Base-by-base conservation (phyloP, 2,113 vertebrate species). In the Gnathonemus echidnorhynchus region DNA sequence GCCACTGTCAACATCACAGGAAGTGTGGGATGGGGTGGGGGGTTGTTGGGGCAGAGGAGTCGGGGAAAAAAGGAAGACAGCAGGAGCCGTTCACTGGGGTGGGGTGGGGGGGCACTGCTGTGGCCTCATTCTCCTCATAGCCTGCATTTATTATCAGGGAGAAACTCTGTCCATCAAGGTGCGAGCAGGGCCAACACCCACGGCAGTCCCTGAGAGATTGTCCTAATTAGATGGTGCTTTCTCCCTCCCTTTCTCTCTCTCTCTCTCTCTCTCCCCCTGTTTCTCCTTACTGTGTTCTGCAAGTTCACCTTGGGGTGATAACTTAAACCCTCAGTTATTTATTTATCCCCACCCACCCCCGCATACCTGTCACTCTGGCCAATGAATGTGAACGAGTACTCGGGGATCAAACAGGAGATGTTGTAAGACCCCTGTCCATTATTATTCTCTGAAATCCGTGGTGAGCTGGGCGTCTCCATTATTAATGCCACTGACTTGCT, bases 71-170 rank as follows among this genome's bases (percentile, higher is more conserved):
- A 11, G 50, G 24, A 24, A 70, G 19, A 70, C 19, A 48, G 21
- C 7, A 19, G 77, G 31, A 35, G 52, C 7, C 3, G 3, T 11
- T 74, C 1, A 3, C 11, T 74, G 66, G 4, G 66, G 27, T 13
- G 66, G 6, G 52, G 24, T 3, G 35, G 89, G 52, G 49, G 88
- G 27, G n/a, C 74, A 42, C 88, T 89, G 89, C 48, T 42, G 6
- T 88, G 77, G 89, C 85, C 89, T 92, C 89, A 91, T 94, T 94
- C 91, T 92, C 92, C 92, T 88, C 80, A 91, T 49, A 46, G 48
- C 90, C 24, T 88, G 84, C 89, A 52, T 86, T 89, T 88, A 89
- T 87, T 91, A 93, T 88, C 85, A 90, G 89, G 89, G 91, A 53
- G 92, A 90, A 91, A 86, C 92, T 77, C 87, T 89, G 90, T 94